Evolutionary conservation across 1,140 invertebrate genomes (phyloP).

Genomic region (Sarcophaga peregrina): DNA sequence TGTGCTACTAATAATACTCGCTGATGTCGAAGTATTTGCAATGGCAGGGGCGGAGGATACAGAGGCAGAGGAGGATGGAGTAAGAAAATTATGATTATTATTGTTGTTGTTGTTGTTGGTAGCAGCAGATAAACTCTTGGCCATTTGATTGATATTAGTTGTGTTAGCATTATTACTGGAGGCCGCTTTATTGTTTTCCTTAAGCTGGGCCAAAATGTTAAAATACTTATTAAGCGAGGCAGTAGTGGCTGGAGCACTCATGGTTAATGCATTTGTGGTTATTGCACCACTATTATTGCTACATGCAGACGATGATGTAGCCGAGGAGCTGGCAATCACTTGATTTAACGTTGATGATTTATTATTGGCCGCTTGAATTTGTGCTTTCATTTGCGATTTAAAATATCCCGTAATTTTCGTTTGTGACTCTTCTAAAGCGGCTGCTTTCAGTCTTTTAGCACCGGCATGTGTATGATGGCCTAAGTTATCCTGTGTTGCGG

Average conservation of each 20-base stretch:
- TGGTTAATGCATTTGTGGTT: conserved; percentile 52
- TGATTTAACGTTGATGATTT: neutral
- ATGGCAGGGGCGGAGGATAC: conserved; percentile 44
- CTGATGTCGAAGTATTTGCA: neutral
- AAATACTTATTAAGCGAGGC: conserved; percentile 65
- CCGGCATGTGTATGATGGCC: conserved; percentile 4
- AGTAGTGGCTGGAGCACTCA: conserved; percentile 62
- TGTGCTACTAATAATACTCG: neutral
- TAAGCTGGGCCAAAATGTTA: conserved; percentile 61
- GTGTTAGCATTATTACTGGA: neutral
- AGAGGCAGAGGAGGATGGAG: neutral
- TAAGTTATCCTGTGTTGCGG: neutral
- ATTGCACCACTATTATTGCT: neutral
- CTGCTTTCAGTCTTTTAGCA: conserved; percentile 65
- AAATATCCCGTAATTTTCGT: conserved; percentile 84
- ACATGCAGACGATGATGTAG: conserved; percentile 13
- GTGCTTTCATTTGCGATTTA: conserved; percentile 80
- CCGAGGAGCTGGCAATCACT: conserved; percentile 47
- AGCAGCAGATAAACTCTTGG: conserved; percentile 45
- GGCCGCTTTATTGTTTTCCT: conserved; percentile 57
- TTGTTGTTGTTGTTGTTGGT: conserved; percentile 46
- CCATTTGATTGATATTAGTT: neutral
- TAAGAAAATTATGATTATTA: neutral
- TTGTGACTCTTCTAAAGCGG: conserved; percentile 63
- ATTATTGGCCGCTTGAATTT: conserved; percentile 48